These are phyloP conservation scores for Ctenosaura bakeri DNA, from an alignment of 2,797 vertebrate species.

Conservation along the genomic window DNA sequence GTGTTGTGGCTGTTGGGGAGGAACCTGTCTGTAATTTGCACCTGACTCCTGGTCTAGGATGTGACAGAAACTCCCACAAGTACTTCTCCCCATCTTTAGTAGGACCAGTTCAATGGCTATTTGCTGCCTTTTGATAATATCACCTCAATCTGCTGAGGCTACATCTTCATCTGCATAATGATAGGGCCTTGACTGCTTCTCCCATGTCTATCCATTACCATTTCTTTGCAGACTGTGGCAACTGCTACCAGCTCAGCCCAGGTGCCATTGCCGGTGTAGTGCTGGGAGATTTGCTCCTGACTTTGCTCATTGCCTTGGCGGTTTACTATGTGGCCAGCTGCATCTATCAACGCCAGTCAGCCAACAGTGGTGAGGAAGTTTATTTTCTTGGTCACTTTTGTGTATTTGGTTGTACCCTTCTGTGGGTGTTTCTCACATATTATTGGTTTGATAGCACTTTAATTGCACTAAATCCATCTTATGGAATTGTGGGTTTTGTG, in stretches of 20 bases:
- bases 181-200: background rate
- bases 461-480: too few relatives aligned
- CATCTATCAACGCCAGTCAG: constrained; percentile 2
- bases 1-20: too few relatives aligned
- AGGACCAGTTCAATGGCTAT: background rate
- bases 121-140: background rate
- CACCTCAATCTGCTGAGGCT: background rate
- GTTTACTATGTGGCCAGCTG: constrained; percentile 29
- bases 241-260: background rate
- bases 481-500: too few relatives aligned
- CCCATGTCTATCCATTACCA: too few relatives aligned
- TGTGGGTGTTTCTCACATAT: too few relatives aligned
- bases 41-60: too few relatives aligned
- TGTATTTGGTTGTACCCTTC: background rate
- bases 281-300: constrained; percentile 41
- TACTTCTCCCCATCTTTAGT: background rate
- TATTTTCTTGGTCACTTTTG: background rate
- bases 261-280: constrained; percentile 21
- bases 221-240: constrained; percentile 7
- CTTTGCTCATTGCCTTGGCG: constrained; percentile 22
- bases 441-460: too few relatives aligned
- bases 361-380: constrained; percentile 21
- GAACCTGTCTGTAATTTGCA: too few relatives aligned
- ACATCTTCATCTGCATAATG: background rate
- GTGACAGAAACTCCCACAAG: background rate